These are phyloP conservation scores for Gobius niger DNA, from an alignment of 2,113 vertebrate species.

Conservation along the genomic window DNA sequence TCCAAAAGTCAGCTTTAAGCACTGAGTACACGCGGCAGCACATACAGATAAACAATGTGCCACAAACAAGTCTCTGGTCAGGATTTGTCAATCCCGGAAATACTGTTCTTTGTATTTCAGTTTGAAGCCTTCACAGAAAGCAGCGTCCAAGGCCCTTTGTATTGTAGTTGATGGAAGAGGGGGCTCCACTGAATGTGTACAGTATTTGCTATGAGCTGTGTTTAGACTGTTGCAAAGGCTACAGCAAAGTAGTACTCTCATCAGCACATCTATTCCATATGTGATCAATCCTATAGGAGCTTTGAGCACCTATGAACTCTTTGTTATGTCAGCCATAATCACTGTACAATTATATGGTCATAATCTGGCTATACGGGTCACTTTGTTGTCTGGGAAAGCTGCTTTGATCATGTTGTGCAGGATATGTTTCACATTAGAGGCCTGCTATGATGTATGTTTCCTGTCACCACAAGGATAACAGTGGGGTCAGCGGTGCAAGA, in stretches of 20 bases:
- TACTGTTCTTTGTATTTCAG: constrained; percentile 42
- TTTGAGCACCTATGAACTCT: constrained; percentile 20
- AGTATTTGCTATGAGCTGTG: background rate
- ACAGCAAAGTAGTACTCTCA: background rate
- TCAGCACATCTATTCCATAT: constrained; percentile 1
- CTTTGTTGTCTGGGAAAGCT: constrained; percentile 74
- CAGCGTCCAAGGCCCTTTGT: constrained; percentile 42
- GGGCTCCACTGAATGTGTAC: constrained; percentile 1
- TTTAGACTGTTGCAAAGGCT: too few species aligned
- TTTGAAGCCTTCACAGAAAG: constrained; percentile 36
- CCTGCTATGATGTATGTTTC: constrained; percentile 85
- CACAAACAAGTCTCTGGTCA: background rate
- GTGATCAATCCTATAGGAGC: constrained; percentile 50
- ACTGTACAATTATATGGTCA: constrained; percentile 79
- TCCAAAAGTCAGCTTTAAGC: background rate
- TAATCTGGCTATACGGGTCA: constrained; percentile 71
- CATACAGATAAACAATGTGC: background rate
- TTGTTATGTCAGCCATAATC: constrained; percentile 81
- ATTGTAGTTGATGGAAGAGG: constrained; percentile 32
- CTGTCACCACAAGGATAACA: constrained; percentile 92
- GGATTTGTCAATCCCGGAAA: background rate
- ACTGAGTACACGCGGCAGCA: background rate
- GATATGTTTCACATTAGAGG: constrained; percentile 78
- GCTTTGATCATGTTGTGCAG: constrained; percentile 76
- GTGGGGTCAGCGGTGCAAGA: constrained; percentile 77